Percentiles rank a stretch among this genome's conserved stretches.
These are phyloP conservation scores for Graptemys geographica DNA, from an alignment of 2,797 vertebrate genomes.

Conservation along the genomic window DNA sequence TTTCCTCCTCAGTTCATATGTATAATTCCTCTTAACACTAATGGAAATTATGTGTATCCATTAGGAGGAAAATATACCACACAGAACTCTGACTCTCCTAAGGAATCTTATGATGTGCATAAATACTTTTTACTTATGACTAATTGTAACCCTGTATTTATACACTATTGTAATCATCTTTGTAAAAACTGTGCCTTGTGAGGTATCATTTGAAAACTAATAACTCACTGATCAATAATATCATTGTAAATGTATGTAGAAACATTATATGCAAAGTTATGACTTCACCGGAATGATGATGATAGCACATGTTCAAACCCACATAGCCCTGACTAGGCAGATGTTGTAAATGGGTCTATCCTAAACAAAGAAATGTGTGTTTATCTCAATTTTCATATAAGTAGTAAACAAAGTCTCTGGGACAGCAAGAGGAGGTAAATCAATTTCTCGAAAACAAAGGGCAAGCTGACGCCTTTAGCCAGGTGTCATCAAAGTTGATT, in stretches of 20 bases:
- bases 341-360: background rate
- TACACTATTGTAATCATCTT: background rate
- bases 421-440: background rate
- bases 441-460: background rate
- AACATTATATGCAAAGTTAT: background rate
- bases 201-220: background rate
- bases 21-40: constrained; percentile 60
- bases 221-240: background rate
- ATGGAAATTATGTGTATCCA: constrained; percentile 19
- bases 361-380: background rate
- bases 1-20: background rate
- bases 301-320: background rate
- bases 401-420: background rate
- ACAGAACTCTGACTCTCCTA: background rate
- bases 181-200: background rate
- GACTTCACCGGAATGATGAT: background rate
- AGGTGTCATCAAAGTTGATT: background rate
- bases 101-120: constrained; percentile 15
- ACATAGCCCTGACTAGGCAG: background rate
- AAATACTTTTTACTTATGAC: background rate
- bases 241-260: background rate
- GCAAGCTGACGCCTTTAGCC: background rate
- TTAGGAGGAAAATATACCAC: constrained; percentile 39
- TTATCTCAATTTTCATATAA: background rate
- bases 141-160: background rate